Conservation (phyloP, 2,888 invertebrate genomes). For the Drosophila acutilabella region DNA sequence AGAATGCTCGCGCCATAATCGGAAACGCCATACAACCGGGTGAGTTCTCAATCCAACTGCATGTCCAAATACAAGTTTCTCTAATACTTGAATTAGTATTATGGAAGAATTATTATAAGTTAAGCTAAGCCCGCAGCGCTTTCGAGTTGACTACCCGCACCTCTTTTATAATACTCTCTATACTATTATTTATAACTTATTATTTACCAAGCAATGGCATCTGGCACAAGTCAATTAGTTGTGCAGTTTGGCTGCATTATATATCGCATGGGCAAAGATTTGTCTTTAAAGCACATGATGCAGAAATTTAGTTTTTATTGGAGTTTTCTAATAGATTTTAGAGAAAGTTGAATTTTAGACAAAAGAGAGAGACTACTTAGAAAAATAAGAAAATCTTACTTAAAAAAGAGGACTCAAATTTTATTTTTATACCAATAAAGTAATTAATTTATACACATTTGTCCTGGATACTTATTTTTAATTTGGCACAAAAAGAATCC, state of each 20-base stretch:
- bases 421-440: too few species aligned
- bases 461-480: too few species aligned
- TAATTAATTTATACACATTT: too few species aligned
- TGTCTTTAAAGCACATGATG: background rate
- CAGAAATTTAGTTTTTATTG: too few species aligned
- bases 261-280: constrained; percentile 2
- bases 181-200: constrained; percentile 7
- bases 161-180: constrained; percentile 14
- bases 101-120: constrained; percentile 34
- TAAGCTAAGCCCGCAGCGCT: constrained; percentile 75
- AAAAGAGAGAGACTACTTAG: too few species aligned
- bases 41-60: constrained; percentile 70
- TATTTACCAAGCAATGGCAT: constrained; percentile 50
- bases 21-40: constrained; percentile 88
- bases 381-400: too few species aligned
- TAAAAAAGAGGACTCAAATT: too few species aligned
- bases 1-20: constrained; percentile 90
- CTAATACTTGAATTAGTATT: constrained; percentile 4
- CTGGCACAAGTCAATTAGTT: constrained; percentile 45
- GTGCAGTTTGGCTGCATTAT: constrained; percentile 15
- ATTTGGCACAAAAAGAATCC: too few species aligned
- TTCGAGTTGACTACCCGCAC: constrained; percentile 76
- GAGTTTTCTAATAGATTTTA: too few species aligned
- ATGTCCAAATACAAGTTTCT: constrained; percentile 19
- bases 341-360: too few species aligned